phyloP scores from a whole-genome alignment of 2,797 vertebrate genomes.

The Graptemys geographica region DNA sequence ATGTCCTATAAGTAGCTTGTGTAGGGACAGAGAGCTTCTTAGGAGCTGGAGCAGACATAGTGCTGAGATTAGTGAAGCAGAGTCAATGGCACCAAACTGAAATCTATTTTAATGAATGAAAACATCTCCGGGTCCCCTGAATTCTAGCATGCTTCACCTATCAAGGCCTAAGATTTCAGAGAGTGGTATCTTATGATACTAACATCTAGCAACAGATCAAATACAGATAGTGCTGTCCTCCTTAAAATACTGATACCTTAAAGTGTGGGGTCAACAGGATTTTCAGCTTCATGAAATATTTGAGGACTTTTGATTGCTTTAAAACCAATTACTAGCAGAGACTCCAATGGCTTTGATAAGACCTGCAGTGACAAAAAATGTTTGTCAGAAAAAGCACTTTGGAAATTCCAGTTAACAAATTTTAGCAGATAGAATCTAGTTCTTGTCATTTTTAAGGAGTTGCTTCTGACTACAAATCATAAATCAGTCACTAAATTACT shows the following conservation, averaged over 20 bases:
- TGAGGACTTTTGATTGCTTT: not conserved
- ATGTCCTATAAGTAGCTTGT: not conserved
- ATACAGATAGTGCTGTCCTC: not conserved
- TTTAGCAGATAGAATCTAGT: not conserved
- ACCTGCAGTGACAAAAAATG: not conserved
- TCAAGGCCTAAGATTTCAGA: not conserved
- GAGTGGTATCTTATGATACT: not conserved
- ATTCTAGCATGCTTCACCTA: fast-evolving
- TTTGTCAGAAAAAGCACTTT: not conserved
- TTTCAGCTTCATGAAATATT: not conserved
- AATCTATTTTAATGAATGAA: not conserved
- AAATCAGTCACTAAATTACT: not conserved
- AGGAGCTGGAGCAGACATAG: not conserved
- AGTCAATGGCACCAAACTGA: not conserved
- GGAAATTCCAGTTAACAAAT: not conserved
- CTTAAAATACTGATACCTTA: not conserved
- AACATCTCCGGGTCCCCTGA: not conserved
- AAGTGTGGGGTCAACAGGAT: too few species aligned
- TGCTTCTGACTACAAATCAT: not conserved
- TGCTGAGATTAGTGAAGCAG: not conserved
- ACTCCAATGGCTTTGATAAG: not conserved
- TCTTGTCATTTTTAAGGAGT: not conserved
- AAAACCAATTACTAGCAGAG: not conserved
- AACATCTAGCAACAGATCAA: not conserved
- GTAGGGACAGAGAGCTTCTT: not conserved